Evolutionary conservation across 1,140 invertebrate genomes (phyloP).

Genomic region (Penaeus japonicus): DNA sequence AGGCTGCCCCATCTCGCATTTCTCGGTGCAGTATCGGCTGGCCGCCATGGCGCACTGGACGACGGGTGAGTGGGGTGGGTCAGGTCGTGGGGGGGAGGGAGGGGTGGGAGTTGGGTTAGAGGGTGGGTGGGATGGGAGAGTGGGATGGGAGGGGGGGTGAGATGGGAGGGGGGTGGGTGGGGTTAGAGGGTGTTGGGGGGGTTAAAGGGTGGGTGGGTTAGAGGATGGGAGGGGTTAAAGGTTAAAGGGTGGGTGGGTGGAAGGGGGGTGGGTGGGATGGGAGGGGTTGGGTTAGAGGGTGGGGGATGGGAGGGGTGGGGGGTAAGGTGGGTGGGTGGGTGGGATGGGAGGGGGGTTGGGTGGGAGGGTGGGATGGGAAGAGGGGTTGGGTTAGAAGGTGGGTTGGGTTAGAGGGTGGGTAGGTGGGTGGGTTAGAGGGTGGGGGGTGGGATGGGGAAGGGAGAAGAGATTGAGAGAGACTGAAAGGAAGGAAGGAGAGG

Average conservation of each 20-base stretch:
- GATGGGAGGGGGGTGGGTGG: background rate
- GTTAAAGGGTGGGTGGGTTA: background rate
- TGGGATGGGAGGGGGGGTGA: background rate
- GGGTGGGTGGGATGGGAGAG: background rate
- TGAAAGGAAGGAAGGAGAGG: too few relatives aligned
- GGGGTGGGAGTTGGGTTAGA: background rate
- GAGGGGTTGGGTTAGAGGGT: background rate
- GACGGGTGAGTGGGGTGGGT: background rate
- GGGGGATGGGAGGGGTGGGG: background rate
- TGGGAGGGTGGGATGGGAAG: background rate
- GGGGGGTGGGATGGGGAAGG: too few relatives aligned
- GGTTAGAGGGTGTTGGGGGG: background rate
- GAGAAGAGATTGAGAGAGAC: too few relatives aligned
- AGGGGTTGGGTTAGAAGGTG: background rate
- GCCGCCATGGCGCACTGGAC: conserved; percentile 10
- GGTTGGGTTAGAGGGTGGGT: too few relatives aligned
- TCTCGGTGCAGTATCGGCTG: conserved; percentile 70
- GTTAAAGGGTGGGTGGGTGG: background rate
- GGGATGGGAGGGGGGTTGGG: background rate
- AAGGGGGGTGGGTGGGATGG: background rate
- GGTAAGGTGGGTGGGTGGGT: background rate
- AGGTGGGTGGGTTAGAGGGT: too few relatives aligned
- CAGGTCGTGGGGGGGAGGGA: too few relatives aligned
- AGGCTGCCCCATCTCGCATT: conserved; percentile 73
- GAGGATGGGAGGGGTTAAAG: background rate